Base-by-base conservation (phyloP, 2,113 vertebrate species). In the Aix galericulata region DNA sequence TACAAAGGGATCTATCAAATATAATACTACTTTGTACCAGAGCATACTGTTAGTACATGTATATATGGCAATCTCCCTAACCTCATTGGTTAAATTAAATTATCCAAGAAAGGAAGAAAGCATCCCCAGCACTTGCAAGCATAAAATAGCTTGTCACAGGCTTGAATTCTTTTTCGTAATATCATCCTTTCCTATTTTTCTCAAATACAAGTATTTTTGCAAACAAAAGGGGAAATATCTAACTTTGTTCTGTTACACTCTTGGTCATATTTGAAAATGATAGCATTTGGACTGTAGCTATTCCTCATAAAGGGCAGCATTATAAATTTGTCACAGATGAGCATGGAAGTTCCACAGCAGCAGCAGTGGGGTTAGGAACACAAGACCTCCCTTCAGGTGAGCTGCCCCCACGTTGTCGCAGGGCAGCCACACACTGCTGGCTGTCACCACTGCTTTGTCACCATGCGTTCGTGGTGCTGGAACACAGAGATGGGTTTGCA, bases 381-480 rank as follows among this genome's bases (percentile, higher is more conserved):
- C 0, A 0, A 60, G 52, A 26, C 31, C 25, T 81, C 18, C 18
- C 52, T 50, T 73, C 14, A n/a, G 18, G 32, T 8, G 27, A 11
- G 26, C 48, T 69, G 38, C 22, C 36, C n/a, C 18, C 34, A 1
- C 9, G 3, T 40, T 46, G 52, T 63, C 36, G 40, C 32, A 55
- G 73, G 17, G 40, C 84, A 83, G 58, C 26, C 1, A 0, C 59
- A 40, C 21, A 29, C 38, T 75, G 66, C 52, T 58, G 67, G 42
- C 44, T 34, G 1, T 36, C 20, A 3, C 20, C 0, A 0, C 34
- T 52, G 3, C 71, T 79, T 46, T 72, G n/a, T 77, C 21, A 0
- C 23, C 6, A 44, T n/a, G 23, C 32, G 5, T 32, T n/a, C 2
- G 0, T 26, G 16, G 77, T 3, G 16, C 40, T 31, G 58, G 75